phyloP scores from a whole-genome alignment of 2,113 vertebrate genomes.

The Podiceps cristatus region DNA sequence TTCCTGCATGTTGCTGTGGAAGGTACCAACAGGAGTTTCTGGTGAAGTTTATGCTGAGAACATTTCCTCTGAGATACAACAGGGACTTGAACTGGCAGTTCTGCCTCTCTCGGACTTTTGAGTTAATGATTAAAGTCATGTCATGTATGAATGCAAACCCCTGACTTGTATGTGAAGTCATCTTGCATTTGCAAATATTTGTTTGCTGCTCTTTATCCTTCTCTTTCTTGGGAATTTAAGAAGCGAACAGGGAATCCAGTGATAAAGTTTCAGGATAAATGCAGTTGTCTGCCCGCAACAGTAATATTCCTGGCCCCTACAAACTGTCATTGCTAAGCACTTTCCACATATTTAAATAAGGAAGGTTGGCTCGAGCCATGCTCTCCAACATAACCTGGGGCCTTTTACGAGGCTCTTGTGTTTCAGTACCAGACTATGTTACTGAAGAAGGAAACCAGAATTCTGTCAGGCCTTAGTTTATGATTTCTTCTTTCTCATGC shows the following conservation, averaged over 20 bases:
- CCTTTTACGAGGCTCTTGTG: background rate
- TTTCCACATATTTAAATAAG: background rate
- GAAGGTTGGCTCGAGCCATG: background rate
- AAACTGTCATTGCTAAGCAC: background rate
- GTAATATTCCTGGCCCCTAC: background rate
- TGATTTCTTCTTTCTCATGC: background rate
- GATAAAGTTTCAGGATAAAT: background rate
- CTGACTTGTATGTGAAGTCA: background rate
- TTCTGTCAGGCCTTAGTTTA: background rate
- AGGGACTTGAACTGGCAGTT: background rate
- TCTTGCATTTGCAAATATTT: background rate
- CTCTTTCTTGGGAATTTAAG: background rate
- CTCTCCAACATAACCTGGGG: background rate
- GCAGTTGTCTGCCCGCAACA: background rate
- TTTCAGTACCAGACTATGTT: background rate
- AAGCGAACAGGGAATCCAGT: background rate
- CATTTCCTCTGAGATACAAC: conserved; percentile 21
- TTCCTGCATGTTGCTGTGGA: conserved; percentile 2
- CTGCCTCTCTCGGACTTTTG: background rate
- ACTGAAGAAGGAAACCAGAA: background rate
- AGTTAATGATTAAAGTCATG: background rate
- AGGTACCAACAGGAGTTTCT: background rate
- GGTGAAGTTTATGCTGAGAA: conserved; percentile 2
- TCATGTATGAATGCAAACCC: background rate
- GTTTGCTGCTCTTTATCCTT: background rate